Percentiles rank a stretch among this genome's conserved stretches.
Evolutionary conservation across 1,140 invertebrate genomes (phyloP).

Genomic region (Cyphomyrmex costatus): DNA sequence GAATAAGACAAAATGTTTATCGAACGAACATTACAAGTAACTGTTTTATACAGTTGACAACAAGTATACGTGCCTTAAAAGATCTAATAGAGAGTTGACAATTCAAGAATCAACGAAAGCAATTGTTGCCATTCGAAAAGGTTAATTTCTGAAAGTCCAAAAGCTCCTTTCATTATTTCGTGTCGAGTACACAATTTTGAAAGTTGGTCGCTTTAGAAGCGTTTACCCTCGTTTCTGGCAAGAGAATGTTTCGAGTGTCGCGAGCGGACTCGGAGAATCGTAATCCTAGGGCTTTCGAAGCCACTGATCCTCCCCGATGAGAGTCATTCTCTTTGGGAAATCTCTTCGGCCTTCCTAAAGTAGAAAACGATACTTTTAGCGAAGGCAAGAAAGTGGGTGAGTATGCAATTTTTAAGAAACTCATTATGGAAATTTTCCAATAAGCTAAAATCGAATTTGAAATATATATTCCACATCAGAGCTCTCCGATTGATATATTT

Average conservation of each 20-base stretch:
- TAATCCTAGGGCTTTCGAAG: slow-evolving; percentile 35
- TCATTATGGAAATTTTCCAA: slow-evolving; percentile 33
- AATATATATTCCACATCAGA: background rate
- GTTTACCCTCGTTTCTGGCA: slow-evolving; percentile 7
- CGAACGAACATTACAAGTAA: background rate
- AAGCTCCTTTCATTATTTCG: background rate
- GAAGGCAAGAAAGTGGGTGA: background rate
- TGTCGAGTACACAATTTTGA: background rate
- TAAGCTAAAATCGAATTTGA: background rate
- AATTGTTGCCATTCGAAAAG: background rate
- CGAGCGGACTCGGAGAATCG: slow-evolving; percentile 5
- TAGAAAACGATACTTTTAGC: background rate
- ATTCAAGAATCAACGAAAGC: background rate
- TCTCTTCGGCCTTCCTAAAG: background rate
- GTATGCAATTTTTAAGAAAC: slow-evolving; percentile 9
- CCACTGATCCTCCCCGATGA: slow-evolving; percentile 16
- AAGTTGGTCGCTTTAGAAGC: background rate
- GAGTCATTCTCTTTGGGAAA: slow-evolving; percentile 1
- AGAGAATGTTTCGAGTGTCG: slow-evolving; percentile 17
- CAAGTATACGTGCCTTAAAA: background rate
- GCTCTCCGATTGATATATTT: slow-evolving; percentile 1
- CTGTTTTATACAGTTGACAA: background rate
- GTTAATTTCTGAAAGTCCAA: slow-evolving; percentile 5
- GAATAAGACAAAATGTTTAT: background rate
- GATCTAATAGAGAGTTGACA: background rate